A percentile compares a stretch with the other conserved stretches of the same genome.
Conservation (phyloP, 2,797 vertebrate species). For the Notolepis coatsorum region DNA sequence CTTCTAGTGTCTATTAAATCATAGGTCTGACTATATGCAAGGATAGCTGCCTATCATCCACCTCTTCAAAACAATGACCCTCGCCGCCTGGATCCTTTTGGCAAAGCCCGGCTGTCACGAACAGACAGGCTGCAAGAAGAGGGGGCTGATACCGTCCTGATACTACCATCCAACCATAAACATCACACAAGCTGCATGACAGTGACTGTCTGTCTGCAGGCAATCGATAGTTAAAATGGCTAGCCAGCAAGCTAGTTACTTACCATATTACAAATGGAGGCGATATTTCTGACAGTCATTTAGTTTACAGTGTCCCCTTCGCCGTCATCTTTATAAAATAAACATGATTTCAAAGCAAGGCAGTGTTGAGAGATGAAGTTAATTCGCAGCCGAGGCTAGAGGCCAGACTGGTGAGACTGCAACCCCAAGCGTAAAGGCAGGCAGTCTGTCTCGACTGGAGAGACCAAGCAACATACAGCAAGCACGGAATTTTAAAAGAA, state of each 20-base stretch:
- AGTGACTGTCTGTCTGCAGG: slow-evolving; percentile 42
- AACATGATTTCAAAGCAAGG: slow-evolving; percentile 78
- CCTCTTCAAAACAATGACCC: background rate
- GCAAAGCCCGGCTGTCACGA: background rate
- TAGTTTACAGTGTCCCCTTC: slow-evolving; percentile 93
- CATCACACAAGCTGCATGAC: slow-evolving; percentile 44
- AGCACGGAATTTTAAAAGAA: slow-evolving; percentile 35
- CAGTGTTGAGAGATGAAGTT: slow-evolving; percentile 59
- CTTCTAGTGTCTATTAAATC: too few relatives aligned
- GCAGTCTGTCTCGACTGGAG: slow-evolving; percentile 38
- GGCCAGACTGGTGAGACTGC: slow-evolving; percentile 76
- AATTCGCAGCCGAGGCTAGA: slow-evolving; percentile 72
- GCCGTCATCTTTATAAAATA: slow-evolving; percentile 95
- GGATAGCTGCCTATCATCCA: background rate
- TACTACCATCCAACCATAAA: slow-evolving; percentile 4
- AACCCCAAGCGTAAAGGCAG: slow-evolving; percentile 58
- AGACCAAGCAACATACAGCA: slow-evolving; percentile 62
- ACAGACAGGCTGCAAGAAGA: background rate
- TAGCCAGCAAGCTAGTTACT: slow-evolving; percentile 71
- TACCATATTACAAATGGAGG: slow-evolving; percentile 99
- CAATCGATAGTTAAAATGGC: slow-evolving; percentile 42
- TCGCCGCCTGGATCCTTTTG: background rate
- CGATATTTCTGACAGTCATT: slow-evolving; percentile 99
- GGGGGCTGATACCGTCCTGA: too few relatives aligned
- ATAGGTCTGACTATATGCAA: background rate